These are phyloP conservation scores for Heteractis magnifica DNA, from an alignment of 92 coral and sea anemone species.

Conservation along the genomic window DNA sequence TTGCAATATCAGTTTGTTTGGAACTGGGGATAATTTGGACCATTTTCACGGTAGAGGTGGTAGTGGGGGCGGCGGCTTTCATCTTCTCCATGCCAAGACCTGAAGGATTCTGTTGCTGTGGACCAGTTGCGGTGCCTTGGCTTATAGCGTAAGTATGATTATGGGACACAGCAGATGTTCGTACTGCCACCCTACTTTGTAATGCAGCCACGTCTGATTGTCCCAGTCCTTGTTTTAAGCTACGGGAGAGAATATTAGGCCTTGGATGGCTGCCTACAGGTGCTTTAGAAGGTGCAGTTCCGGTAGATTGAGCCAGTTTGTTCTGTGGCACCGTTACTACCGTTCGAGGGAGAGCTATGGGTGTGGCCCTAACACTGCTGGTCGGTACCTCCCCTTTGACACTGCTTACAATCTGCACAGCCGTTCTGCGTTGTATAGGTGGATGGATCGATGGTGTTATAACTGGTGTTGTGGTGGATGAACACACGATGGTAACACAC, in stretches of 20 bases:
- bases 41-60: not conserved
- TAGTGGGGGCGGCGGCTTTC: not conserved
- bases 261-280: not conserved
- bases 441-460: constrained; percentile 5
- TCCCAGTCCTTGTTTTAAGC: constrained; percentile 8
- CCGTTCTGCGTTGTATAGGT: constrained; percentile 18
- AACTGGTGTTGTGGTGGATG: not conserved
- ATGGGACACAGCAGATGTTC: not conserved
- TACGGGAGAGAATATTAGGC: constrained; percentile 30
- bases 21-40: not conserved
- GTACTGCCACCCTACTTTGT: not conserved
- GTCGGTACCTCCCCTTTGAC: not conserved
- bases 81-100: not conserved
- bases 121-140: constrained; percentile 11
- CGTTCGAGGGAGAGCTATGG: not conserved
- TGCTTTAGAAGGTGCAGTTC: not conserved
- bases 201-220: not conserved
- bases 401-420: not conserved
- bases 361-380: not conserved
- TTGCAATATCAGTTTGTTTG: not conserved
- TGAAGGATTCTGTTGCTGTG: not conserved
- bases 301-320: not conserved
- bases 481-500: not conserved
- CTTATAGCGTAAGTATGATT: constrained; percentile 9
- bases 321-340: not conserved